A percentile compares a stretch with the other conserved stretches of the same genome.
phyloP scores from a whole-genome alignment of 2,113 vertebrate species.

The Cinclus mexicanus region DNA sequence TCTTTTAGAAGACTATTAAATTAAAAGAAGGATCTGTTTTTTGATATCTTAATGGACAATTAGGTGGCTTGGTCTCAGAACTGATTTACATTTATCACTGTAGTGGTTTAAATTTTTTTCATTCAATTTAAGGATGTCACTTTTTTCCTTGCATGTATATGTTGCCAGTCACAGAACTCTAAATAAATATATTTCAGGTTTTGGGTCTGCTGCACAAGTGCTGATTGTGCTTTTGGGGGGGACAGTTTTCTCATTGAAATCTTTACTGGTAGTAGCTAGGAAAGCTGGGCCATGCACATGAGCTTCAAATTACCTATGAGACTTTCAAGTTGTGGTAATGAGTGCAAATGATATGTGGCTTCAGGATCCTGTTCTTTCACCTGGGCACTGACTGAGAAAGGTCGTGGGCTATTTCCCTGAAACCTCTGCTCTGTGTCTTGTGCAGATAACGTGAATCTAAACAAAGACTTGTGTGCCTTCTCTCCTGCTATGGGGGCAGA shows the following conservation, averaged over 20 bases:
- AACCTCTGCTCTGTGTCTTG: background rate
- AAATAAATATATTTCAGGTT: background rate
- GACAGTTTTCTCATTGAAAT: background rate
- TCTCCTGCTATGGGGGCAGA: background rate
- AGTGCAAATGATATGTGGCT: background rate
- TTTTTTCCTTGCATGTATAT: background rate
- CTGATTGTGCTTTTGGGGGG: background rate
- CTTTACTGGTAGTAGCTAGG: background rate
- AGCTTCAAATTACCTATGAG: background rate
- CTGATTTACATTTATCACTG: slow-evolving; percentile 39
- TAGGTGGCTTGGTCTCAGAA: slow-evolving; percentile 44
- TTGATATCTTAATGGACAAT: slow-evolving; percentile 65
- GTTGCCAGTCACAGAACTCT: background rate
- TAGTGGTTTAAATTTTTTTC: slow-evolving; percentile 11
- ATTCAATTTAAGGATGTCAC: background rate
- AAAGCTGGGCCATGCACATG: background rate
- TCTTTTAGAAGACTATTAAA: slow-evolving; percentile 58
- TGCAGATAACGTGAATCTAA: background rate
- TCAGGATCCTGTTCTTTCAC: background rate
- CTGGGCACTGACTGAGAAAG: background rate
- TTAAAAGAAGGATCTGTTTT: slow-evolving; percentile 60
- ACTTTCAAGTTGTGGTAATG: background rate
- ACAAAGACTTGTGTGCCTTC: background rate
- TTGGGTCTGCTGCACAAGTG: background rate
- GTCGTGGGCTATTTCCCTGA: background rate